Base-by-base conservation (phyloP, 1,140 invertebrate genomes). In the Listronotus bonariensis region DNA sequence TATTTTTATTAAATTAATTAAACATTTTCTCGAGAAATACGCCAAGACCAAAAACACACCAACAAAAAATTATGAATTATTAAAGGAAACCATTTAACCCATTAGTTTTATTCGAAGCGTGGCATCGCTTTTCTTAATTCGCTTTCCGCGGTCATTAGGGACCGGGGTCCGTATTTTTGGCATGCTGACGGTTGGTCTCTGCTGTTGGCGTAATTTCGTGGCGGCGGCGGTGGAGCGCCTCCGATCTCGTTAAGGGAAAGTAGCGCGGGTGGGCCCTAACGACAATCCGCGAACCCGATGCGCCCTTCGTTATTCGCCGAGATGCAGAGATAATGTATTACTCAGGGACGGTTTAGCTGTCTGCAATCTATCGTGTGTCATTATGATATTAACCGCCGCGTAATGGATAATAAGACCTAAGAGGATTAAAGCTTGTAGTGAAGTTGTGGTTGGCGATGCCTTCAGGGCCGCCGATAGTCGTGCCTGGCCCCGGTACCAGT, bases 171-270 rank as follows among this genome's bases (percentile, higher is more conserved):
- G 61, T 67, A 68, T 69, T 72, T 72, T 69, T 34, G 68, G 58
- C 43, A 45, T 53, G 54, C 51, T 31, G 43, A 56, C 63, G 65
- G 65, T 65, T 65, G 70, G 68, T 73, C 67, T 56, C 69, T 69
- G 72, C 64, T 71, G 65, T 70, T 70, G 73, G 69, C 67, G 72
- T 74, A 74, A 74, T 74, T 74, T 69, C 58, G 46, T 38, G 59
- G 48, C 59, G 43, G 41, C 20, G n/a, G n/a, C n/a, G n/a, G n/a
- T n/a, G 9, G 32, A 36, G 32, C 31, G 36, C 46, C 67, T 66
- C 54, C 61, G 68, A 71, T 71, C 71, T 71, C 69, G 68, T 74
- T 72, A 73, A 68, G 59, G 55, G 36, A 43, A 46, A 42, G 45
- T 48, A 34, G 17, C 15, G 46, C 36, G 52, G 52, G 52, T 54